phyloP scores from a whole-genome alignment of 2,888 invertebrate species.

The Seladonia tumulorum region DNA sequence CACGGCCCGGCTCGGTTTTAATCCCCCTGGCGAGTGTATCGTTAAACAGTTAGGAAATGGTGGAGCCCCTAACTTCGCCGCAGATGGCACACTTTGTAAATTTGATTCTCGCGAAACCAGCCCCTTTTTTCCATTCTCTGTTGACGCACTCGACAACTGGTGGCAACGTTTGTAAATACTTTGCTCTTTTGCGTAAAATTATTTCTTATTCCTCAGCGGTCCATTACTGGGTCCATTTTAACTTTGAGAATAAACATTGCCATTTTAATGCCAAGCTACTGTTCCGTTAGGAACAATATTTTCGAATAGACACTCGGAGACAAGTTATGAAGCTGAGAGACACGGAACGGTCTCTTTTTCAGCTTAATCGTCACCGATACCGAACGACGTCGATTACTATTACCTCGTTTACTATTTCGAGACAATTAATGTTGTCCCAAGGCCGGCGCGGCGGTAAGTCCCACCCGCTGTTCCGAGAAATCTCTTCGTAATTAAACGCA shows the following conservation, averaged over 20 bases:
- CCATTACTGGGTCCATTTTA: too few species aligned
- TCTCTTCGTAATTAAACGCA: slow-evolving; percentile 46
- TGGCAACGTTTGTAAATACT: neutral
- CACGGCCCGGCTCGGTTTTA: neutral
- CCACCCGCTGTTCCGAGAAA: slow-evolving; percentile 17
- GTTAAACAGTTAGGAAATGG: neutral
- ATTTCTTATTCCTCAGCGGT: too few species aligned
- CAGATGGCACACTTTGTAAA: neutral
- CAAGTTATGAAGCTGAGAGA: neutral
- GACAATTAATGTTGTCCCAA: slow-evolving; percentile 32
- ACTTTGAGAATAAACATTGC: too few species aligned
- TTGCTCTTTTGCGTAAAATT: too few species aligned
- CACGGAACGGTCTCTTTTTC: neutral
- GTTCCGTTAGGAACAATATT: too few species aligned
- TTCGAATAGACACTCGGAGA: neutral
- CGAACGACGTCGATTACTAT: neutral
- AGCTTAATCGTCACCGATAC: neutral
- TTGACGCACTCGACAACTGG: neutral
- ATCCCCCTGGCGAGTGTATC: slow-evolving; percentile 10
- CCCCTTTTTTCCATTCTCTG: neutral
- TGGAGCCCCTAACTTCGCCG: neutral
- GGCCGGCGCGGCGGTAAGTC: neutral
- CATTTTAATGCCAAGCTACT: too few species aligned
- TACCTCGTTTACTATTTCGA: slow-evolving; percentile 8
- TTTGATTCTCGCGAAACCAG: neutral